Base-by-base conservation (phyloP, 1,140 invertebrate species). In the Carcinoscorpius rotundicauda region DNA sequence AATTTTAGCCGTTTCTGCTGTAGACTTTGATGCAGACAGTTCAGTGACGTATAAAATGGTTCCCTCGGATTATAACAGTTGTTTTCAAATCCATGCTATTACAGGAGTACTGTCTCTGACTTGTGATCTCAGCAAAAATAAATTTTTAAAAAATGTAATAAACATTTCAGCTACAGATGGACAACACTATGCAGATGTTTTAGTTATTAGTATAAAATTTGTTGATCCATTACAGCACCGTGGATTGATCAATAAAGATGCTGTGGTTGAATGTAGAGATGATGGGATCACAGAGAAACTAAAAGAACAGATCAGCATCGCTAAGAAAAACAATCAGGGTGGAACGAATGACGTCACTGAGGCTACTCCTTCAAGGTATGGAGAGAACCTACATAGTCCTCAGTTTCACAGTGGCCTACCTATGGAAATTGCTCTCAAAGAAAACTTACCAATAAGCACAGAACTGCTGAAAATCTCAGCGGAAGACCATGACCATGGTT, bases 11-110 rank as follows among this genome's bases (percentile, higher is more conserved):
- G 80, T 97, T n/a, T 92, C 91, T 3, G 95, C 94, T 0, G 87
- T 97, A 63, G 94, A 97, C 78, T 90, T 96, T 71, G 94, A 97
- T 76, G 83, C 85, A 2, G 89, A 86, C 0, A 91, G 91, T 74
- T 85, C 88, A 4, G 89, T 97, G 58, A 87, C 84, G 48, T 98
- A 97, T 76, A 81, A 86, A 5, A 84, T 94, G 8, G 85, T 90
- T 3, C 86, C 88, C 5, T 91, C 92, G 0, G 95, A 94, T 76
- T 86, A 88, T 70, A 92, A 97, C 74, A 84, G 84, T n/a, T 96
- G 93, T 75, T 97, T 97, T 76, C 3, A 91, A 97, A 79, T 88
- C 88, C 81, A 82, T 85, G 53, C 75, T 97, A 3, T 84, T 82
- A n/a, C 86, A 0, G 94, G 93, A 0, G 79, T 83, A 4, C 74